Percentiles rank a stretch among this genome's conserved stretches.
Evolutionary conservation across 1,140 invertebrate species (phyloP).

Genomic region (Eueides isabella): DNA sequence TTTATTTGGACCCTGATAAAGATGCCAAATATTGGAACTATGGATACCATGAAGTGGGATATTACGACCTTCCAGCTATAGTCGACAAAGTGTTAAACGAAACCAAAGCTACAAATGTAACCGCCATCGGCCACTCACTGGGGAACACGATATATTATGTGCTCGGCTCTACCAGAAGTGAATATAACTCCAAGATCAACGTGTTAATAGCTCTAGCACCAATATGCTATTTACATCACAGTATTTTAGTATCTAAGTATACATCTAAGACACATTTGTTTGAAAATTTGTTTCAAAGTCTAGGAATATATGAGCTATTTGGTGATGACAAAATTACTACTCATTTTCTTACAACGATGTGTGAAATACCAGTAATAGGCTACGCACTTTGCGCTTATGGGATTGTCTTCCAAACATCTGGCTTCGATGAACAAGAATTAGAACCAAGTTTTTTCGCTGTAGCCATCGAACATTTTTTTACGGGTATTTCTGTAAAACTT

Average conservation of each 20-base stretch:
- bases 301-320: background rate
- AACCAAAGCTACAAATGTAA: slow-evolving; percentile 74
- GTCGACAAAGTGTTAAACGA: slow-evolving; percentile 83
- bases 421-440: slow-evolving; percentile 34
- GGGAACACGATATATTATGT: slow-evolving; percentile 85
- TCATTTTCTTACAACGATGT: background rate
- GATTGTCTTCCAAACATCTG: slow-evolving; percentile 20
- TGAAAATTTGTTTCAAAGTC: background rate
- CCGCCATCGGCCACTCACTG: slow-evolving; percentile 75
- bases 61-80: slow-evolving; percentile 85
- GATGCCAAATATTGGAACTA: slow-evolving; percentile 83
- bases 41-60: slow-evolving; percentile 84
- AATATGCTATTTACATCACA: background rate
- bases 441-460: slow-evolving; percentile 32
- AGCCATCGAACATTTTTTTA: slow-evolving; percentile 34
- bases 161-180: slow-evolving; percentile 17
- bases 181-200: slow-evolving; percentile 31
- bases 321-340: background rate
- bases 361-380: background rate
- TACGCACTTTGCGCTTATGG: background rate
- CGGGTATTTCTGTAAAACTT: slow-evolving; percentile 84
- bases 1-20: slow-evolving; percentile 66
- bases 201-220: slow-evolving; percentile 18
- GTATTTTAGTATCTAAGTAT: background rate
- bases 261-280: background rate